Evolutionary conservation across 2,888 invertebrate genomes (phyloP).

Genomic region (Clepsis dumicolana): DNA sequence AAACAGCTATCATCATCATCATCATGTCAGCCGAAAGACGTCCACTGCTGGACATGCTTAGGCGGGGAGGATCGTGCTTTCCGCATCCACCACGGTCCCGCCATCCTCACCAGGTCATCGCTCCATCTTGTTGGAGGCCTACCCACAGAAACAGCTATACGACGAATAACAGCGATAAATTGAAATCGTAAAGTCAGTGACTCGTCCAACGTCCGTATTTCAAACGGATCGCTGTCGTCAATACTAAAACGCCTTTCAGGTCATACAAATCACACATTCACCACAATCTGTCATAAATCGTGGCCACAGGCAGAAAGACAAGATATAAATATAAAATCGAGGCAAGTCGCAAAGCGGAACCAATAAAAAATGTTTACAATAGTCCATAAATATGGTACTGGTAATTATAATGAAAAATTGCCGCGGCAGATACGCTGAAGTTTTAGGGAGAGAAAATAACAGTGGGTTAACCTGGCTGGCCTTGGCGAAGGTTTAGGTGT

Average conservation of each 20-base stretch:
- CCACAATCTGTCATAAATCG: slow-evolving; percentile 52
- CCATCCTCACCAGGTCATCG: no score
- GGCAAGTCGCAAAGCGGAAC: slow-evolving; percentile 54
- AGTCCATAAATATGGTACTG: slow-evolving; percentile 78
- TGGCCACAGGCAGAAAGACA: slow-evolving; percentile 65
- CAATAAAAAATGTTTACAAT: slow-evolving; percentile 73
- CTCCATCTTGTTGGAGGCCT: no score
- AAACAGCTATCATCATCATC: no score
- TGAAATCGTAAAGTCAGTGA: no score
- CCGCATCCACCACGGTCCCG: no score
- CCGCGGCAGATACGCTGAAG: slow-evolving; percentile 52
- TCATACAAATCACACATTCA: slow-evolving; percentile 53
- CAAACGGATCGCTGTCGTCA: neutral
- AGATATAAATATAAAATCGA: slow-evolving; percentile 66
- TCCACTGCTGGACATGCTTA: no score
- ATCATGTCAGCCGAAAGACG: no score
- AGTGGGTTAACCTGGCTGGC: neutral
- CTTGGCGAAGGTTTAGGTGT: neutral
- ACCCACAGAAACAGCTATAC: no score
- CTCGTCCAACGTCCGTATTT: neutral
- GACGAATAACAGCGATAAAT: no score
- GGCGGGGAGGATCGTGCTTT: no score
- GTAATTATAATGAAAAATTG: slow-evolving; percentile 81
- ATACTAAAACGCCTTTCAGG: slow-evolving; percentile 9
- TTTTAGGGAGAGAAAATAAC: slow-evolving; percentile 10